A percentile compares a stretch with the other conserved stretches of the same genome.
phyloP scores from a whole-genome alignment of 37 sponge, comb jelly and placozoan species.

The Dysidea cf. avara region DNA sequence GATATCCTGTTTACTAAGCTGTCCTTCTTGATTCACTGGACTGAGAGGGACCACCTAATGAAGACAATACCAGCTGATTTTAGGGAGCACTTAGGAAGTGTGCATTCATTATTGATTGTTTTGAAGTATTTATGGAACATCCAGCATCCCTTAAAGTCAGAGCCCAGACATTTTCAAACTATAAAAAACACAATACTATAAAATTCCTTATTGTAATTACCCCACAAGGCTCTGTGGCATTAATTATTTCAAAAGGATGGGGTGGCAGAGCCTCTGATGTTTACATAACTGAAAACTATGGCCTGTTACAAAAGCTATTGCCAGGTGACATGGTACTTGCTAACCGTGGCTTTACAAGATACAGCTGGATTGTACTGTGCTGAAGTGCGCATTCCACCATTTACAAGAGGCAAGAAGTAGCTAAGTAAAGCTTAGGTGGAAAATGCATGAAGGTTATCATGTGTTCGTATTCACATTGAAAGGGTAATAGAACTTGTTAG shows the following conservation, averaged over 20 bases:
- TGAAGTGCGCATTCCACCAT: constrained; percentile 30
- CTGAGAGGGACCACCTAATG: constrained; percentile 16
- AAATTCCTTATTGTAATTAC: constrained; percentile 28
- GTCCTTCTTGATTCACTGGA: constrained; percentile 25
- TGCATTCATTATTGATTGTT: constrained; percentile 28
- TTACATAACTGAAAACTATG: constrained; percentile 39
- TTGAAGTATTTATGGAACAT: constrained; percentile 13
- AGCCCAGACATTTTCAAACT: constrained; percentile 27
- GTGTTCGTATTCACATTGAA: constrained; percentile 41
- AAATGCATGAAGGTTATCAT: constrained; percentile 6
- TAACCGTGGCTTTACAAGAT: constrained; percentile 43
- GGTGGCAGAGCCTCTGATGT: constrained; percentile 58
- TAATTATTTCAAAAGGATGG: constrained; percentile 57
- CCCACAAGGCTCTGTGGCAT: too few relatives aligned
- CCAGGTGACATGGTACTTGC: constrained; percentile 41
- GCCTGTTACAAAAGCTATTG: constrained; percentile 22
- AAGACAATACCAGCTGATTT: constrained; percentile 35
- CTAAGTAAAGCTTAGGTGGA: constrained; percentile 23
- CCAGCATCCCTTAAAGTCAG: constrained; percentile 1
- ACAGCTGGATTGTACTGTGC: constrained; percentile 43
- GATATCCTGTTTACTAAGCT: constrained; percentile 12
- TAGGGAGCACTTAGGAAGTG: not conserved
- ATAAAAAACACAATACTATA: constrained; percentile 28
- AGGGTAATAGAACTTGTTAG: constrained; percentile 22
- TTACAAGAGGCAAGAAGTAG: constrained; percentile 45